Evolutionary conservation across 2,888 invertebrate species (phyloP).

Genomic region (Tineola bisselliella): DNA sequence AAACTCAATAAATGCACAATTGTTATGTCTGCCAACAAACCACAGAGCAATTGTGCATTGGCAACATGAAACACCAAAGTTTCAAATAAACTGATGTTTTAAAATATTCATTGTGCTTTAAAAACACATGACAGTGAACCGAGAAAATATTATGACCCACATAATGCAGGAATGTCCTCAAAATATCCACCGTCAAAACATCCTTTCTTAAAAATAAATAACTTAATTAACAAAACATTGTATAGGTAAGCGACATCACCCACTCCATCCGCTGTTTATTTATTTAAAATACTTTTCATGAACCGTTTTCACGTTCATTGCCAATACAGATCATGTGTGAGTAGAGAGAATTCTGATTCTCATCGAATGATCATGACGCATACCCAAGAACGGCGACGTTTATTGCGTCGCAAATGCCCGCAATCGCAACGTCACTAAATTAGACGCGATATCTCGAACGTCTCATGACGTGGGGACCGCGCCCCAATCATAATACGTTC

Average conservation of each 20-base stretch:
- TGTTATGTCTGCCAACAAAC: neutral
- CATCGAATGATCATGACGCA: conserved; percentile 17
- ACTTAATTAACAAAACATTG: neutral
- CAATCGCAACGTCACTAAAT: conserved; percentile 59
- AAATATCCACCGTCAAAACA: neutral
- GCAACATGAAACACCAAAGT: neutral
- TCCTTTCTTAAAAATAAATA: neutral
- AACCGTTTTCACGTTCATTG: conserved; percentile 24
- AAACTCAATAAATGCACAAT: neutral
- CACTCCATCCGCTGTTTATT: conserved; percentile 20
- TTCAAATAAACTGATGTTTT: neutral
- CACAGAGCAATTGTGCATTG: neutral
- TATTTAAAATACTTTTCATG: conserved; percentile 10
- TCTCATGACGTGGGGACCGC: conserved; percentile 48
- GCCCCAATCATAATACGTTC: conserved; percentile 32
- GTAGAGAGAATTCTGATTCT: conserved; percentile 21
- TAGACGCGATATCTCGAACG: conserved; percentile 45
- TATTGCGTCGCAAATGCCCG: conserved; percentile 23
- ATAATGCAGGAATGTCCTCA: neutral
- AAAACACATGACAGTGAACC: neutral
- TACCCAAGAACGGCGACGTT: conserved; percentile 9
- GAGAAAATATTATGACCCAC: neutral
- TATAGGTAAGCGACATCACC: conserved; percentile 15
- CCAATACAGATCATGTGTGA: conserved; percentile 25
- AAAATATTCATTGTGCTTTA: neutral